Base-by-base conservation (phyloP, 2,888 invertebrate species). In the Ophion ventricosus region DNA sequence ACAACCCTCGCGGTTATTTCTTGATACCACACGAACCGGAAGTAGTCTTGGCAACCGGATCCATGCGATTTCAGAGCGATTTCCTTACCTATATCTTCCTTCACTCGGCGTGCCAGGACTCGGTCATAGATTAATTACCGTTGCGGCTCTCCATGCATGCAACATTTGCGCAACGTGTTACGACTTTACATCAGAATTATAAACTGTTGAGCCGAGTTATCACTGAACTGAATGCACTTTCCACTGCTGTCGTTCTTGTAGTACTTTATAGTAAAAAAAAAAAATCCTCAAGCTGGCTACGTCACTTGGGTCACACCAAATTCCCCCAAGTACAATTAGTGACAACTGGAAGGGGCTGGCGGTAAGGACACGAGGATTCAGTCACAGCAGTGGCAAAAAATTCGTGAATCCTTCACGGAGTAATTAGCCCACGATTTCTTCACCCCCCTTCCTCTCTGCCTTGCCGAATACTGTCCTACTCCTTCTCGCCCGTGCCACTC, bases 371-470 rank as follows among this genome's bases (percentile, higher is more conserved):
- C 17, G 49, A 49, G 17, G 3, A 49, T 17, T 49, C 49, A 14
- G 49, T 17, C 49, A 17, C 49, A 14, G 49, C 17, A 3, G 49
- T 3, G 49, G 14, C 49, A 17, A 17, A 49, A n/a, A 66, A 56
- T 23, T 40, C 61, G 43, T 23, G n/a, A 43, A 61, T 61, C 29
- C 61, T 25, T 59, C 23, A 17, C 29, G 67, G 43, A 26, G 61
- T 29, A 59, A 78, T 78, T 49, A 61, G 69, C 59, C 10, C 20
- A 23, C 61, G 26, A 63, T 70, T 49, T 35, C 35, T 35, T 5
- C 35, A 35, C 7, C 35, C 8, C 35, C 49, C 49, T 17, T 56
- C 56, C 14, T 23, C 23, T 17, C 57, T 57, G 8, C 57, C 57
- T 49, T 0, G 11, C 40, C 43, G 25, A 49, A 14, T 2, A 2